phyloP scores from a whole-genome alignment of 2,113 vertebrate species.

The Colistium nudipinnis region DNA sequence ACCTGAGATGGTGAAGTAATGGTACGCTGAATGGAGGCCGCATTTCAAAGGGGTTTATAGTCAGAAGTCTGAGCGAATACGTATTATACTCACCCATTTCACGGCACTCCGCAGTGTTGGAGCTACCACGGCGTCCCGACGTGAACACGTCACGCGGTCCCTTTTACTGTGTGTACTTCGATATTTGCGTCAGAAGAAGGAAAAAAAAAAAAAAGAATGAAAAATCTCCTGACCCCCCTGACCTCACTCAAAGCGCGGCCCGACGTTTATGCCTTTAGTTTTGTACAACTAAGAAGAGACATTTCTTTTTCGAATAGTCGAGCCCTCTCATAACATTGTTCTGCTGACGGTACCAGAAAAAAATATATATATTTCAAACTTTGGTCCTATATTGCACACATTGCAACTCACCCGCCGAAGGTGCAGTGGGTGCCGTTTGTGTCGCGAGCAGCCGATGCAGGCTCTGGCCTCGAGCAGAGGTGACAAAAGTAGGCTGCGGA shows the following conservation, averaged over 20 bases:
- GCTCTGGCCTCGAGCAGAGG: neutral
- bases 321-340: too few relatives aligned
- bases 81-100: constrained; percentile 30
- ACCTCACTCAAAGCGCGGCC: too few relatives aligned
- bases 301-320: too few relatives aligned
- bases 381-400: neutral
- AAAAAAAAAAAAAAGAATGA: too few relatives aligned
- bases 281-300: too few relatives aligned
- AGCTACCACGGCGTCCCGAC: neutral
- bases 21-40: constrained; percentile 31
- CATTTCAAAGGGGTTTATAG: constrained; percentile 51
- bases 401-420: neutral
- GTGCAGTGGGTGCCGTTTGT: neutral
- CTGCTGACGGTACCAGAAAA: too few relatives aligned
- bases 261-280: too few relatives aligned
- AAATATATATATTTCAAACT: too few relatives aligned
- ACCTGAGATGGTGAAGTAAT: constrained; percentile 12
- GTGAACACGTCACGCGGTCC: neutral
- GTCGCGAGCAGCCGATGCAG: neutral
- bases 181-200: too few relatives aligned
- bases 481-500: too few relatives aligned
- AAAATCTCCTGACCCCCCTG: too few relatives aligned
- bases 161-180: neutral
- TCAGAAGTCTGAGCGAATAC: constrained; percentile 40
- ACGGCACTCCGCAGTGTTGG: constrained; percentile 2